These are phyloP conservation scores for Tyrophagus putrescentiae DNA, from an alignment of 1,140 invertebrate genomes.

Conservation along the genomic window DNA sequence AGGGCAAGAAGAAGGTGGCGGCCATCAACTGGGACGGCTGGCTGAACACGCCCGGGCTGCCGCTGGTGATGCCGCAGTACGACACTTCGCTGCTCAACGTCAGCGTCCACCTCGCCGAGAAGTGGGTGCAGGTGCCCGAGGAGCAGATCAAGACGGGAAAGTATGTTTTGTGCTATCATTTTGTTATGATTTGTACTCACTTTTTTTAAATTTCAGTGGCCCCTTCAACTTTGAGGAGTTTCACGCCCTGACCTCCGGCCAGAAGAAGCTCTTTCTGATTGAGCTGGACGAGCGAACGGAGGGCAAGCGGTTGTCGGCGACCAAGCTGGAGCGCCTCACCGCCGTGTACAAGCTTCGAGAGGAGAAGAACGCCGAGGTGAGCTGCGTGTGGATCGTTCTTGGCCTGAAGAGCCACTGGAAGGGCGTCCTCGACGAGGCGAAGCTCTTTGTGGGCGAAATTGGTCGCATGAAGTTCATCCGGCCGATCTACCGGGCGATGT, in stretches of 20 bases:
- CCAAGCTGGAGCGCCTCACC: constrained; percentile 48
- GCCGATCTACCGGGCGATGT: constrained; percentile 61
- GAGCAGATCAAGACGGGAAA: too few species aligned
- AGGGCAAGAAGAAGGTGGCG: constrained; percentile 34
- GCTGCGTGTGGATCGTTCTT: constrained; percentile 55
- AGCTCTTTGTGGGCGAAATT: constrained; percentile 61
- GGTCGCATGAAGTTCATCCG: constrained; percentile 80
- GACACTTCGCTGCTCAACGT: constrained; percentile 50
- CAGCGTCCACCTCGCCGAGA: constrained; percentile 44
- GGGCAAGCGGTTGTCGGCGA: constrained; percentile 33
- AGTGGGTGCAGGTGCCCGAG: constrained; percentile 40
- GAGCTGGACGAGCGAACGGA: constrained; percentile 42
- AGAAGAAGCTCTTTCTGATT: constrained; percentile 57
- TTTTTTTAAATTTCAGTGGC: constrained; percentile 31
- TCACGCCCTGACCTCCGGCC: constrained; percentile 44
- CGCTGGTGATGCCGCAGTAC: constrained; percentile 65
- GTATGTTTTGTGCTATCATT: too few species aligned
- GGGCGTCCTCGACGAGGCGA: constrained; percentile 44
- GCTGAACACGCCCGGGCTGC: constrained; percentile 68
- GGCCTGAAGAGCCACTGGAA: constrained; percentile 54
- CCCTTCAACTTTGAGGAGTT: constrained; percentile 40
- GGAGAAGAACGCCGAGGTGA: constrained; percentile 60
- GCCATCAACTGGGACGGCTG: constrained; percentile 67
- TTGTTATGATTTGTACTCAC: too few species aligned
- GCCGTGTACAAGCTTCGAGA: constrained; percentile 49